These are phyloP conservation scores for Acrocephalus scirpaceus DNA, from an alignment of 2,797 vertebrate species.

Conservation along the genomic window DNA sequence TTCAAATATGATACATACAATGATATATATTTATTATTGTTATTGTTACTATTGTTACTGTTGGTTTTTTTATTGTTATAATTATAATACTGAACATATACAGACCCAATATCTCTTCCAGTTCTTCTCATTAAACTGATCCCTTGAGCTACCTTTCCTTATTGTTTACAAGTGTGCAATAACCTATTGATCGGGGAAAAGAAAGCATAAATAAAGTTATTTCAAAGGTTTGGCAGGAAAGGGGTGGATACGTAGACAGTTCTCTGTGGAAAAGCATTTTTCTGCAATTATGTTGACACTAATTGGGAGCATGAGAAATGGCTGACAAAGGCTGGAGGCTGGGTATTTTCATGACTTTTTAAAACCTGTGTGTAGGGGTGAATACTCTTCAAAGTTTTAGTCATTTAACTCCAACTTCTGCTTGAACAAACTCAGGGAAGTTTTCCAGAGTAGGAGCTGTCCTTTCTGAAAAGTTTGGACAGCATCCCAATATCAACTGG, in stretches of 20 bases:
- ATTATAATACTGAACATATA: background rate
- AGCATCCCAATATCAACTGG: background rate
- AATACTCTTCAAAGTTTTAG: background rate
- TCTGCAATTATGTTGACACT: background rate
- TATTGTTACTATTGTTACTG: background rate
- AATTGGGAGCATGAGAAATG: background rate
- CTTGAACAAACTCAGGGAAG: background rate
- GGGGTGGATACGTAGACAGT: background rate
- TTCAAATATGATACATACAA: background rate
- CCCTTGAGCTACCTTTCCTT: background rate
- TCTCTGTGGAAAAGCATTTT: background rate
- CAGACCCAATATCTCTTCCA: background rate
- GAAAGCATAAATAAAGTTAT: background rate
- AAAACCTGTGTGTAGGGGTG: background rate
- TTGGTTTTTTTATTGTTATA: background rate
- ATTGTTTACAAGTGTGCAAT: background rate
- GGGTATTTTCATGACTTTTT: background rate
- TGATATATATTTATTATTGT: background rate
- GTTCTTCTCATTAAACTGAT: background rate
- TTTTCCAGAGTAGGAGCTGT: background rate
- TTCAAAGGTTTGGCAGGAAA: background rate
- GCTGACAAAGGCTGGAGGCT: background rate
- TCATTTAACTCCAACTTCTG: background rate
- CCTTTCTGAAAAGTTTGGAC: background rate
- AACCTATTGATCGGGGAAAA: background rate